Percentiles rank a stretch among this genome's conserved stretches.
These are phyloP conservation scores for Tridacna crocea DNA, from an alignment of 2,888 invertebrate species.

Conservation along the genomic window DNA sequence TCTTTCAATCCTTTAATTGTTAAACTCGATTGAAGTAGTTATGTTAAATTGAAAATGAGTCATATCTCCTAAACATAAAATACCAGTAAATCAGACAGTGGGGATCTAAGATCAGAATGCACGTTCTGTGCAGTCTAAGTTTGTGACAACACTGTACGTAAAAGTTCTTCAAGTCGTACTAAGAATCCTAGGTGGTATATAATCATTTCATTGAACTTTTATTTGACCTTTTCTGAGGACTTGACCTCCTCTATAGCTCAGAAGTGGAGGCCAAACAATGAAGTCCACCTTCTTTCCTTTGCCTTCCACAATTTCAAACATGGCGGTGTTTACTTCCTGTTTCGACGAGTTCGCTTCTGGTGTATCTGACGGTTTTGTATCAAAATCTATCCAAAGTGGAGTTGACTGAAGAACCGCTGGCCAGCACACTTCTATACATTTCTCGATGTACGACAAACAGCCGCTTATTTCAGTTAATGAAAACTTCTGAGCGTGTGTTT, in stretches of 20 bases:
- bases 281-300: constrained; percentile 48
- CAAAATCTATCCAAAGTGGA: constrained; percentile 38
- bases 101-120: too few relatives aligned
- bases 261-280: constrained; percentile 54
- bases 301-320: constrained; percentile 41
- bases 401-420: constrained; percentile 46
- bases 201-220: constrained; percentile 27
- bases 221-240: constrained; percentile 49
- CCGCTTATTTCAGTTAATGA: constrained; percentile 49
- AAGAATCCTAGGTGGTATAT: not conserved
- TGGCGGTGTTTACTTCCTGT: constrained; percentile 44
- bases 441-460: constrained; percentile 53
- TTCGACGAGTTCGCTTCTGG: not conserved
- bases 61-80: too few relatives aligned
- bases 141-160: too few relatives aligned
- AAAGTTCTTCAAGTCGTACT: too few relatives aligned
- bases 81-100: not conserved
- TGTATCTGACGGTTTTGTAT: constrained; percentile 23
- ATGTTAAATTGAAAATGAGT: too few relatives aligned
- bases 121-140: too few relatives aligned
- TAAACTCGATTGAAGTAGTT: too few relatives aligned
- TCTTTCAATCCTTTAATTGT: not conserved
- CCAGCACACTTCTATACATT: constrained; percentile 57
- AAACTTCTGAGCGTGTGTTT: constrained; percentile 32
- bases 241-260: constrained; percentile 24